A percentile compares a stretch with the other conserved stretches of the same genome.
Conservation (phyloP, 2,888 invertebrate species). For the Odontocolon sp. region DNA sequence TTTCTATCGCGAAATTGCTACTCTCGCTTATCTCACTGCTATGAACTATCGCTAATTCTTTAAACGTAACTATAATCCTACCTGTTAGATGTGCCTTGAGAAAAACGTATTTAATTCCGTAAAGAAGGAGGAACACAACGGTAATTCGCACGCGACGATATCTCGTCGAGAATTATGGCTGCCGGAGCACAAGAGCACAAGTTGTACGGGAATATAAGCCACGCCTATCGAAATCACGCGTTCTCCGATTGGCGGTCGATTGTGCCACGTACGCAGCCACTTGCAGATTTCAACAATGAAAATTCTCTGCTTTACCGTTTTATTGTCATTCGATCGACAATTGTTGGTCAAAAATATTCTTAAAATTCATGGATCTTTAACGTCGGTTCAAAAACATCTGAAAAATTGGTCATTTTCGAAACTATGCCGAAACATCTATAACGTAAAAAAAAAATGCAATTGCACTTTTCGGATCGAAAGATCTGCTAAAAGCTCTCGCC, state of each 20-base stretch:
- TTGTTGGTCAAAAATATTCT: neutral
- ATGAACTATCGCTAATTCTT: neutral
- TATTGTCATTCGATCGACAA: neutral
- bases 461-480: neutral
- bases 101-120: constrained; percentile 17
- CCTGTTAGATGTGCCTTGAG: constrained; percentile 7
- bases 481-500: too few relatives aligned
- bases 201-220: constrained; percentile 71
- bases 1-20: neutral
- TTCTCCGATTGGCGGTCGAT: constrained; percentile 70
- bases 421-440: neutral
- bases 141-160: constrained; percentile 67
- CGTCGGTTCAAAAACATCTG: too few relatives aligned
- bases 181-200: constrained; percentile 63
- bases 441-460: neutral
- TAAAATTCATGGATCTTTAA: constrained; percentile 13
- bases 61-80: neutral
- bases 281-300: constrained; percentile 60
- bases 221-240: constrained; percentile 74
- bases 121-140: constrained; percentile 46
- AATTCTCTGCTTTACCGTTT: constrained; percentile 16
- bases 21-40: neutral
- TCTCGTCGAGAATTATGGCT: constrained; percentile 73
- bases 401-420: too few relatives aligned
- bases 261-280: constrained; percentile 77